A percentile compares a stretch with the other conserved stretches of the same genome.
Evolutionary conservation across 2,888 invertebrate genomes (phyloP).

Genomic region (Tromatobia lineatoria): DNA sequence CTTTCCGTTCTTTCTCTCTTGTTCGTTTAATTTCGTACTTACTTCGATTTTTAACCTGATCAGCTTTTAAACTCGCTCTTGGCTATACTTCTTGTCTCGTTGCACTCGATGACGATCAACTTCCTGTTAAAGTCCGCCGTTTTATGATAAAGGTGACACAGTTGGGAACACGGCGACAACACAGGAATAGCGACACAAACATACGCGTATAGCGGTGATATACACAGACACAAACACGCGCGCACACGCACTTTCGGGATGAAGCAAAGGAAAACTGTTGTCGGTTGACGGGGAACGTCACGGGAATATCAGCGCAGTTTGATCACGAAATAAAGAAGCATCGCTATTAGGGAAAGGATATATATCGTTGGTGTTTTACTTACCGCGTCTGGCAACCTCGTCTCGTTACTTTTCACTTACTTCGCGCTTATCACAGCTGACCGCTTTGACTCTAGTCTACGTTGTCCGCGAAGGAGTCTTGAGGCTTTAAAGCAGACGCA

Average conservation of each 20-base stretch:
- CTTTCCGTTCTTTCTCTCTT: conserved; percentile 1
- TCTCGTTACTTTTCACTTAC: not conserved
- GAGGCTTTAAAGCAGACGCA: conserved; percentile 64
- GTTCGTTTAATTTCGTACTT: not conserved
- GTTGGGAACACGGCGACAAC: conserved; percentile 43
- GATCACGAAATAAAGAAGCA: conserved; percentile 18
- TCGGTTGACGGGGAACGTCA: conserved; percentile 25
- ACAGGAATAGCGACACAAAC: conserved; percentile 29
- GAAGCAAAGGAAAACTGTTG: conserved; percentile 13
- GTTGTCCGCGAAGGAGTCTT: conserved; percentile 46
- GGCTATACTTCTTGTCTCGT: conserved; percentile 23
- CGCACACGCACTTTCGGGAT: conserved; percentile 17
- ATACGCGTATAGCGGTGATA: conserved; percentile 10
- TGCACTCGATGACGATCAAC: conserved; percentile 44
- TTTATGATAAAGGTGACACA: conserved; percentile 50
- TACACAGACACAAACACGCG: conserved; percentile 31
- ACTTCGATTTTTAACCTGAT: conserved; percentile 12
- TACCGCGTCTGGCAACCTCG: not conserved
- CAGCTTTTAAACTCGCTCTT: conserved; percentile 11
- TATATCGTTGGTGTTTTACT: not conserved
- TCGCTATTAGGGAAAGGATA: conserved; percentile 4
- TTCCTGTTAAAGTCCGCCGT: conserved; percentile 61
- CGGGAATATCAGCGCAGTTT: not conserved
- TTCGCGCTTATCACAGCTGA: conserved; percentile 66
- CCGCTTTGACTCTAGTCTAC: conserved; percentile 57